phyloP scores from a whole-genome alignment of 1,140 invertebrate species.

The Goniozus legneri region DNA sequence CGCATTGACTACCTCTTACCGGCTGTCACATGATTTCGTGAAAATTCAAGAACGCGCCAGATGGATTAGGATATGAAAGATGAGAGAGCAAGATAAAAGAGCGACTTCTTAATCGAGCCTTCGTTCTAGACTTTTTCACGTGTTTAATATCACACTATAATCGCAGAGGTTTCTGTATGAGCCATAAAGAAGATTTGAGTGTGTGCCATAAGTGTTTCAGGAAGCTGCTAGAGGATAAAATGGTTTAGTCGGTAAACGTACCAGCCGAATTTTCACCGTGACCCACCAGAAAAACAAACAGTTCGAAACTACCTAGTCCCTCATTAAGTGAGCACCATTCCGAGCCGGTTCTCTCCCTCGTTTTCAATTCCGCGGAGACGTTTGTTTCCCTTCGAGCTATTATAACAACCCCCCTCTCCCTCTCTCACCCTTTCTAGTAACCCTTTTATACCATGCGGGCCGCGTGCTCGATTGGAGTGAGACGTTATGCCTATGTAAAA shows the following conservation, averaged over 20 bases:
- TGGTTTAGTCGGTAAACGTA: too few species aligned
- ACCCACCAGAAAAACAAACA: conserved; percentile 36
- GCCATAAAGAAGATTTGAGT: too few species aligned
- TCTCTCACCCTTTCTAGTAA: neutral
- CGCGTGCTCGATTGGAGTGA: conserved; percentile 21
- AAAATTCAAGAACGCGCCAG: too few species aligned
- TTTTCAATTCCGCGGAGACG: conserved; percentile 3
- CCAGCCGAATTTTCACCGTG: too few species aligned
- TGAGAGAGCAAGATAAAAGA: neutral
- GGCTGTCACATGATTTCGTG: too few species aligned
- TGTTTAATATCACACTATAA: conserved; percentile 33
- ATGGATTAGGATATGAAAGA: too few species aligned
- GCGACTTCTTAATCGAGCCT: conserved; percentile 19
- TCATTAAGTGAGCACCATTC: conserved; percentile 40
- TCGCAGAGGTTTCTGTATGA: conserved; percentile 30
- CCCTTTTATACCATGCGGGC: too few species aligned
- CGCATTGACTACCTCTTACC: too few species aligned
- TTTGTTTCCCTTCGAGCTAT: neutral
- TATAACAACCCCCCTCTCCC: neutral
- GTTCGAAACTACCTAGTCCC: conserved; percentile 34
- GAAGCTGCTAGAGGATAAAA: too few species aligned
- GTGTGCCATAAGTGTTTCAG: too few species aligned
- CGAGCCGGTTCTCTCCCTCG: conserved; percentile 20
- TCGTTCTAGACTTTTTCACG: conserved; percentile 17
- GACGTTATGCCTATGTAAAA: conserved; percentile 32